Percentiles rank a stretch among this genome's conserved stretches.
Evolutionary conservation across 1,140 invertebrate species (phyloP).

Genomic region (Vanessa tameamea): DNA sequence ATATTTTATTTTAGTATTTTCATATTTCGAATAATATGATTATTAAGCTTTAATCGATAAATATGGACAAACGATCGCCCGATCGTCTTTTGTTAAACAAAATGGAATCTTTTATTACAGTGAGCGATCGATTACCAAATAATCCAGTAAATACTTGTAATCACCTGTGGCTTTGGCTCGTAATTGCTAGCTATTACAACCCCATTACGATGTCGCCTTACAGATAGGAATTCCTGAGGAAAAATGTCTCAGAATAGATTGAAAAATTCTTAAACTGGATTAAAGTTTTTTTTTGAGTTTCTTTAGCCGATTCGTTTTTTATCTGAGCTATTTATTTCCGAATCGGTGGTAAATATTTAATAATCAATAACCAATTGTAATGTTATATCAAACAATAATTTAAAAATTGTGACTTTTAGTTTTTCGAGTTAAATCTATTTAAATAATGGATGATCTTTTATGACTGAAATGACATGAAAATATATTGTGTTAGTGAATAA

Average conservation of each 20-base stretch:
- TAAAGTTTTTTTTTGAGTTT: not conserved
- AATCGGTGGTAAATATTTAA: too few relatives aligned
- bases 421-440: too few relatives aligned
- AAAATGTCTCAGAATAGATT: slow-evolving; percentile 17
- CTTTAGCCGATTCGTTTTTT: not conserved
- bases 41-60: slow-evolving; percentile 10
- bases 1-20: too few relatives aligned
- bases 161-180: slow-evolving; percentile 64
- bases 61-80: not conserved
- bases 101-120: slow-evolving; percentile 54
- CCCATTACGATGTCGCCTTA: slow-evolving; percentile 34
- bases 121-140: slow-evolving; percentile 67
- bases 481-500: too few relatives aligned
- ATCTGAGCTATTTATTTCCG: too few relatives aligned
- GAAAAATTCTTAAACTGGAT: not conserved
- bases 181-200: slow-evolving; percentile 64
- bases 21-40: not conserved
- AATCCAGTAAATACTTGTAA: slow-evolving; percentile 72
- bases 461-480: too few relatives aligned
- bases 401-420: too few relatives aligned
- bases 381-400: too few relatives aligned
- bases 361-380: too few relatives aligned
- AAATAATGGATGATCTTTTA: too few relatives aligned
- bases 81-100: slow-evolving; percentile 1
- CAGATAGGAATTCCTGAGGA: slow-evolving; percentile 27